These are phyloP conservation scores for Hycleus cichorii DNA, from an alignment of 1,140 invertebrate species.

Conservation along the genomic window DNA sequence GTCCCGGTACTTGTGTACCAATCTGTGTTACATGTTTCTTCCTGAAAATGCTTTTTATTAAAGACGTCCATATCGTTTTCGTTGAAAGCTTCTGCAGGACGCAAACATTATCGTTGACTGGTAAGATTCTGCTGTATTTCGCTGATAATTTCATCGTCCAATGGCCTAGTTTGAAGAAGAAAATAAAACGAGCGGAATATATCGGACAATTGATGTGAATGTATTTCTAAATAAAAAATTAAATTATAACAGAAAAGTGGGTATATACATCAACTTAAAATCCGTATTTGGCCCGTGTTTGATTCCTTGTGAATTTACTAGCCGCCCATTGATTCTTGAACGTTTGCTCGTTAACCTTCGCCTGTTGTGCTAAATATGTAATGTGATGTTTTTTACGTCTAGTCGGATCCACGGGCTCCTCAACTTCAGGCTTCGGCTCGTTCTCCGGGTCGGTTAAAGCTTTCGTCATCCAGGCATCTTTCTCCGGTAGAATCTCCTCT, in stretches of 20 bases:
- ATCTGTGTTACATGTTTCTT: conserved; percentile 35
- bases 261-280: conserved; percentile 50
- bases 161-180: conserved; percentile 57
- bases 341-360: conserved; percentile 85
- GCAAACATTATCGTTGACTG: conserved; percentile 77
- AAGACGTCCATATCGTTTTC: conserved; percentile 73
- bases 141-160: conserved; percentile 85
- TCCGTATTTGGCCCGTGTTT: conserved; percentile 85
- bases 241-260: conserved; percentile 3
- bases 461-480: conserved; percentile 73
- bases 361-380: conserved; percentile 85
- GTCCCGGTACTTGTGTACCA: conserved; percentile 89
- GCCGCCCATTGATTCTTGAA: conserved; percentile 90
- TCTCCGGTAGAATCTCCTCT: conserved; percentile 71
- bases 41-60: conserved; percentile 48
- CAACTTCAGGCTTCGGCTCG: conserved; percentile 43
- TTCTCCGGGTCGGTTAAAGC: conserved; percentile 62
- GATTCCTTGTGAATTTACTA: conserved; percentile 72
- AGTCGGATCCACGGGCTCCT: conserved; percentile 57
- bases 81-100: conserved; percentile 93
- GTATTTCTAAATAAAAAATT: neutral
- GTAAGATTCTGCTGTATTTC: conserved; percentile 76
- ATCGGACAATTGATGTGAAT: conserved; percentile 38
- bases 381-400: conserved; percentile 89
- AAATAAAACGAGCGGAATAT: conserved; percentile 36